Evolutionary conservation across 2,888 invertebrate species (phyloP).

Genomic region (Ennomos erosarius): DNA sequence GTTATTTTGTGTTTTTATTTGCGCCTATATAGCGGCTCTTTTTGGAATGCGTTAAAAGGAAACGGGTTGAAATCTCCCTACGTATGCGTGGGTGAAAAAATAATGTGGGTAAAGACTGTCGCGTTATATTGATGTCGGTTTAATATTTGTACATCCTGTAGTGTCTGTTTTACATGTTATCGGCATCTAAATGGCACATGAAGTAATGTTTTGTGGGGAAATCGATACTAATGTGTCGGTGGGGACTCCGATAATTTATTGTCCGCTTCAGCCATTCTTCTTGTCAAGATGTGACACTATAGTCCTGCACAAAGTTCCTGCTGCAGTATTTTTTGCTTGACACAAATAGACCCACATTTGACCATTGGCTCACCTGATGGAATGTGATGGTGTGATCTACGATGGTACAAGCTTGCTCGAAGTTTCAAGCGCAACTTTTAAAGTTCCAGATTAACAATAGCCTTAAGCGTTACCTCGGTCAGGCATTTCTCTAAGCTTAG

Average conservation of each 20-base stretch:
- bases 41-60: slow-evolving; percentile 71
- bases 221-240: slow-evolving; percentile 33
- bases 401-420: too few relatives aligned
- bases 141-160: slow-evolving; percentile 48
- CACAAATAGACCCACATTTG: too few relatives aligned
- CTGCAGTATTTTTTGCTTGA: too few relatives aligned
- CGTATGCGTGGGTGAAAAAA: slow-evolving; percentile 63
- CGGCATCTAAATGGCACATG: slow-evolving; percentile 37
- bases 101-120: slow-evolving; percentile 53
- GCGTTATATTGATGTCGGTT: slow-evolving; percentile 44
- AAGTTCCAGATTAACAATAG: too few relatives aligned
- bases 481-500: too few relatives aligned
- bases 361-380: too few relatives aligned
- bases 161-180: slow-evolving; percentile 46
- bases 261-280: slow-evolving; percentile 18
- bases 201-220: slow-evolving; percentile 35
- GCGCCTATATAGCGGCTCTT: slow-evolving; percentile 49
- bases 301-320: background rate
- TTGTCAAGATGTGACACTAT: slow-evolving; percentile 16
- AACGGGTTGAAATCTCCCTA: slow-evolving; percentile 58
- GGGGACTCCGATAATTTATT: slow-evolving; percentile 22
- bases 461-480: too few relatives aligned
- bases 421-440: too few relatives aligned
- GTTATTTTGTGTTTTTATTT: slow-evolving; percentile 78
- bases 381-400: too few relatives aligned